A percentile compares a stretch with the other conserved stretches of the same genome.
Evolutionary conservation across 2,888 invertebrate genomes (phyloP).

Genomic region (Horisme vitalbata): DNA sequence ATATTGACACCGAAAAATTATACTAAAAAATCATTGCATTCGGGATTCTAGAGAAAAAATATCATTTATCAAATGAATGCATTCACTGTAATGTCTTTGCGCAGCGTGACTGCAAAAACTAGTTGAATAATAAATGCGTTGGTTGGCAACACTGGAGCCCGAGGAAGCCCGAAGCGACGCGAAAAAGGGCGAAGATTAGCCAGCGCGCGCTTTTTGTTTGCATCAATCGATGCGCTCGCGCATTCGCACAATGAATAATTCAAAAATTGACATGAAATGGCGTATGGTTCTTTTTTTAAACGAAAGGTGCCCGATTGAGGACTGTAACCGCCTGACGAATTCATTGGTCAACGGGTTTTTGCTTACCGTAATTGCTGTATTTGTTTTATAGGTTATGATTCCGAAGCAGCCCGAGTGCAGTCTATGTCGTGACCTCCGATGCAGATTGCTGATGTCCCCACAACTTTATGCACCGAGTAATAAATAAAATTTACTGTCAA

Average conservation of each 20-base stretch:
- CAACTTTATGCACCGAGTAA: conserved; percentile 46
- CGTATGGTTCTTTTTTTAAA: conserved; percentile 82
- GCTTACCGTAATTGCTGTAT: conserved; percentile 74
- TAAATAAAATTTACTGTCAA: conserved; percentile 65
- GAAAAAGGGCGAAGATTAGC: conserved; percentile 81
- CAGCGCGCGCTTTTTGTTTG: conserved; percentile 79
- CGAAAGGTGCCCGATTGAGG: conserved; percentile 83
- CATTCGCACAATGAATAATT: conserved; percentile 83
- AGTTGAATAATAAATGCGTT: conserved; percentile 77
- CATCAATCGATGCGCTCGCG: conserved; percentile 83
- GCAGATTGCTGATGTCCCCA: conserved; percentile 22
- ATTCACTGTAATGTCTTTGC: conserved; percentile 77
- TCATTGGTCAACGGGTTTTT: conserved; percentile 82
- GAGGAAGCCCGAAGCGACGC: conserved; percentile 64
- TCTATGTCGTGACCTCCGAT: conserved; percentile 25
- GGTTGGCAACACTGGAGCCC: conserved; percentile 74
- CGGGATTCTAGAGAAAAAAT: conserved; percentile 51
- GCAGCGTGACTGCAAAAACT: conserved; percentile 79
- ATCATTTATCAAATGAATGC: conserved; percentile 81
- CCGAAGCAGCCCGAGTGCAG: conserved; percentile 33
- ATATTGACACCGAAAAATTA: conserved; percentile 71
- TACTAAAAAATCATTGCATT: conserved; percentile 50
- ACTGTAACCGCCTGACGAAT: conserved; percentile 83
- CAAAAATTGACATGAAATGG: conserved; percentile 84
- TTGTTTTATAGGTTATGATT: conserved; percentile 63